Conservation (phyloP, 1,140 invertebrate species). For the Sipha flava region DNA sequence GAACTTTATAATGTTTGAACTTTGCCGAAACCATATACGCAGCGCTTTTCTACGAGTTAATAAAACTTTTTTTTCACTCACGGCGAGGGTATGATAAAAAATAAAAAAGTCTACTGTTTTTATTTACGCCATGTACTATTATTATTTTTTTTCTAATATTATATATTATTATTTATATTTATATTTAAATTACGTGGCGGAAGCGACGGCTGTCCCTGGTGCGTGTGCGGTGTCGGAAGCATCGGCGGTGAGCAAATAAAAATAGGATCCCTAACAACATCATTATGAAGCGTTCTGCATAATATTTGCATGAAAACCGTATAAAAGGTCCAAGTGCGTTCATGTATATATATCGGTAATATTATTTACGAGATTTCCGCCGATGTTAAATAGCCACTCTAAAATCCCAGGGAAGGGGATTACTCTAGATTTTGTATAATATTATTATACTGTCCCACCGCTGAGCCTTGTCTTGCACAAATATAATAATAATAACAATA, state of each 20-base stretch:
- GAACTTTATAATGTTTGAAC: not conserved
- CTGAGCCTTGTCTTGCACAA: not conserved
- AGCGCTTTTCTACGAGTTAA: conserved; percentile 4
- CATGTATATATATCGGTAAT: not conserved
- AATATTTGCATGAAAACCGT: conserved; percentile 24
- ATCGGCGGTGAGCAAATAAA: not conserved
- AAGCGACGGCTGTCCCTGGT: not conserved
- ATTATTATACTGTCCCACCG: not conserved
- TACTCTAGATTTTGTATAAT: not conserved
- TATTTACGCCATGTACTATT: too few relatives aligned
- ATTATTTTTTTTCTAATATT: not conserved
- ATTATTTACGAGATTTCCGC: conserved; percentile 23
- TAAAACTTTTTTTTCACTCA: not conserved
- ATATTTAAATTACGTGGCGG: not conserved
- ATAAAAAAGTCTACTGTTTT: not conserved
- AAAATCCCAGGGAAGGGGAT: not conserved
- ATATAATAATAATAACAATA: not conserved
- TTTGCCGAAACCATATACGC: not conserved
- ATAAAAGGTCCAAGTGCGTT: conserved; percentile 5
- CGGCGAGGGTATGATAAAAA: not conserved
- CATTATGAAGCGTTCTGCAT: not conserved
- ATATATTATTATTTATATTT: conserved; percentile 3
- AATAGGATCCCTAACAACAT: not conserved
- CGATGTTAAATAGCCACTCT: conserved; percentile 15
- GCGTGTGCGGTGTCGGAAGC: not conserved